Evolutionary conservation across 2,888 invertebrate species (phyloP), one percentile per base, ranked within the genome.

Genomic region (Pyrrhia umbra): DNA sequence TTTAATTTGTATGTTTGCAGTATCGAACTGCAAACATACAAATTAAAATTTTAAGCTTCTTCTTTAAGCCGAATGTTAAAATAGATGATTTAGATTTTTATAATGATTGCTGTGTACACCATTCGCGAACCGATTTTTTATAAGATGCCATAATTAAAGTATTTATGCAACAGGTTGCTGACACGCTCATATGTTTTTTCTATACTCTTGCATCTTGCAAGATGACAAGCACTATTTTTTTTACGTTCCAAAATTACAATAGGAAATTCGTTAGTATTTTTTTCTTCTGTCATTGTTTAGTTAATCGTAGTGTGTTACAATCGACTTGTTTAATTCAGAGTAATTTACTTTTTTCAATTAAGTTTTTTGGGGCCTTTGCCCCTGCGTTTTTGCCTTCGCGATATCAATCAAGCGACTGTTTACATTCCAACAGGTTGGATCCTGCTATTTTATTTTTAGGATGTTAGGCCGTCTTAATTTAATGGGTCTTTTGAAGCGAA

Each of bases 341-440:
- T 58, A 30, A 55, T 65, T 52, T 40, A 46, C 16, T 15, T 30
- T 62, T 34, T 34, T n/a, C 34, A 51, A 55, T 55, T 43, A 18
- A 13, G 30, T 63, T 63, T 58, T 68, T 62, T 56, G 5, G 0
- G 27, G 10, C 13, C 0, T 13, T 34, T 3, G 13, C 18, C 0
- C 8, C 20, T 45, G 37, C 49, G 2, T 47, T 9, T 51, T 18
- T 8, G 30, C 16, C 6, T 27, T 30, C 30, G 40, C 10, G n/a
- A 40, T 51, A 56, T 40, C 21, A 43, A 55, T 46, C 46, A 50
- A 61, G 34, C 34, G 15, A 30, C 6, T 61, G 21, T 47, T 50
- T 57, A 64, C 20, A 23, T 39, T 34, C n/a, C 25, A 49, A 59
- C 46, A 60, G 39, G 21, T 73, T 21, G 45, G 8, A 8, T 1